Evolutionary conservation across 2,888 invertebrate genomes (phyloP), one percentile per base, ranked within the genome.

Genomic region (Meloe dianella): DNA sequence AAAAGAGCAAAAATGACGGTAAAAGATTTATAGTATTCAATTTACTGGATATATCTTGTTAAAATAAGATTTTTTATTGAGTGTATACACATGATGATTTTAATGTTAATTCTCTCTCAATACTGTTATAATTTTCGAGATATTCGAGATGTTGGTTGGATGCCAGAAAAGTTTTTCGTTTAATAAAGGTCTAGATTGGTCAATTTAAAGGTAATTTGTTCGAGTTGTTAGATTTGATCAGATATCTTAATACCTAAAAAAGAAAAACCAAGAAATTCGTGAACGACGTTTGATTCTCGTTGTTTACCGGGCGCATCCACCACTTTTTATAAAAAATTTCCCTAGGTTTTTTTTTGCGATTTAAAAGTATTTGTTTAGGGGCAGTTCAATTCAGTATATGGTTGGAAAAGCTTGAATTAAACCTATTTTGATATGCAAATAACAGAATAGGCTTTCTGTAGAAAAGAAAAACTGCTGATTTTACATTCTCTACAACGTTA

Each of bases 191-290:
- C 22, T 22, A 24, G 24, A 51, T 51, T 51, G 51, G 51, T 22
- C 22, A 51, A 51, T 51, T 51, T 51, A 5, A 12, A 24, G 51
- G 22, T 51, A 51, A 51, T 51, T 51, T 51, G 51, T 22, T 47
- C 22, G 22, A 20, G 9, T 47, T 47, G 20, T 17, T 47, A 10
- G 2, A 51, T 24, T 51, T 24, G 12, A 22, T 22, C 22, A 51
- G 22, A 24, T 12, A 51, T 51, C 35, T 35, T 35, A 4, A 35
- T 27, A 4, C n/a, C n/a, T n/a, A n/a, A n/a, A n/a, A n/a, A n/a
- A n/a, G n/a, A n/a, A n/a, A n/a, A n/a, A n/a, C n/a, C n/a, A n/a
- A n/a, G n/a, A n/a, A n/a, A n/a, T n/a, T n/a, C n/a, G n/a, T n/a
- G n/a, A n/a, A n/a, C n/a, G n/a, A n/a, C n/a, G n/a, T n/a, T n/a